phyloP scores from a whole-genome alignment of 2,113 vertebrate species.

The Pomatostomus ruficeps region DNA sequence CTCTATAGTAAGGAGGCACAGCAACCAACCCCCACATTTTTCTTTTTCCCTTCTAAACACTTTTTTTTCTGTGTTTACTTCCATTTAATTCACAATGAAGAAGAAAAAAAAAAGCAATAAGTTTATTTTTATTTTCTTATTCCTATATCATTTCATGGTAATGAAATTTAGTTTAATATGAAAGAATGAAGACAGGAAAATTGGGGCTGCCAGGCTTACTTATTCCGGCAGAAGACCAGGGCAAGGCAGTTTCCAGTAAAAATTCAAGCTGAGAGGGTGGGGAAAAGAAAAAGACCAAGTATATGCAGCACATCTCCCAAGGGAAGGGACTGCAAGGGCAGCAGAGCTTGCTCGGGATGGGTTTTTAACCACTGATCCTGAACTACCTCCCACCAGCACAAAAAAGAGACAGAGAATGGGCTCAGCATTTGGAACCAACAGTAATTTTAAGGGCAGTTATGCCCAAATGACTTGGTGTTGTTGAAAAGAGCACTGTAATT shows the following conservation, averaged over 20 bases:
- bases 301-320: background rate
- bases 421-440: background rate
- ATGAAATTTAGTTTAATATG: background rate
- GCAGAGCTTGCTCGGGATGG: background rate
- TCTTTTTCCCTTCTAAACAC: background rate
- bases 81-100: background rate
- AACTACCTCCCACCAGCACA: background rate
- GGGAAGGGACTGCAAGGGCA: background rate
- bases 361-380: background rate
- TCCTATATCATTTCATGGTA: background rate
- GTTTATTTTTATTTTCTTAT: background rate
- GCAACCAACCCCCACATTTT: background rate
- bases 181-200: background rate
- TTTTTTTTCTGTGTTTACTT: background rate
- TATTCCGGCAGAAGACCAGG: background rate
- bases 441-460: background rate
- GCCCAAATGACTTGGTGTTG: background rate
- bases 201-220: background rate
- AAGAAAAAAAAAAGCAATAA: background rate
- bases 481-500: background rate
- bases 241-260: background rate
- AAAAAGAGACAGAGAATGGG: background rate
- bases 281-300: background rate
- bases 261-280: background rate
- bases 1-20: background rate